Evolutionary conservation across 2,113 vertebrate species (phyloP).

Genomic region (Todiramphus saurophagus): DNA sequence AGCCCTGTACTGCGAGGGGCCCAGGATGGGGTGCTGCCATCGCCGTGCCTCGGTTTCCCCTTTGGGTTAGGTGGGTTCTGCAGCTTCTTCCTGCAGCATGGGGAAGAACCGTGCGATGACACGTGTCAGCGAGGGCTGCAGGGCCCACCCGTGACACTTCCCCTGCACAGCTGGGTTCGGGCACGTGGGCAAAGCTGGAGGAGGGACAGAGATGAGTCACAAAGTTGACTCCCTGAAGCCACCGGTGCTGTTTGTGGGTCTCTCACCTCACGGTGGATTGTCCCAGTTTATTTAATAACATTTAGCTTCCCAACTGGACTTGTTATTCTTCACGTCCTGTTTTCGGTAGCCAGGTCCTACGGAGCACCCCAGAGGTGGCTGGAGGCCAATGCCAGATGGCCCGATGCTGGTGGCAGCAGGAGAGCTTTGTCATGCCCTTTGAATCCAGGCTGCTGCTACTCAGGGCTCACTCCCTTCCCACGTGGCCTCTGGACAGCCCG

Average conservation of each 20-base stretch:
- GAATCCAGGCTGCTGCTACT: background rate
- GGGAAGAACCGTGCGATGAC: background rate
- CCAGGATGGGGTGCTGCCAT: background rate
- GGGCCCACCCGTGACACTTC: background rate
- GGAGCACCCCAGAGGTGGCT: background rate
- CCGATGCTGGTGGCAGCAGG: background rate
- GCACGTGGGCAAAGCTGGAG: background rate
- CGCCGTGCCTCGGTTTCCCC: background rate
- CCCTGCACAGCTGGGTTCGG: background rate
- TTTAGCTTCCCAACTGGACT: background rate
- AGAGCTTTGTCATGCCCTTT: background rate
- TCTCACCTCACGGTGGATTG: background rate
- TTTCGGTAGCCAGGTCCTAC: background rate
- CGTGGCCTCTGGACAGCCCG: background rate
- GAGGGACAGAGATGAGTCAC: background rate
- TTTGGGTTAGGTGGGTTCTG: background rate
- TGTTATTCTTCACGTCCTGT: background rate
- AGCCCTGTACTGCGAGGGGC: fast-evolving
- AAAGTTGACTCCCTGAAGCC: background rate
- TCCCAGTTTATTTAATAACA: background rate
- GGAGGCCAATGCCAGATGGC: background rate
- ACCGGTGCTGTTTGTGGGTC: no score
- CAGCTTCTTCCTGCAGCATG: fast-evolving
- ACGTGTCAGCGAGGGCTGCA: no score
- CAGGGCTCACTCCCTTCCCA: background rate